phyloP scores from a whole-genome alignment of 2,113 vertebrate genomes.

The Oceanites oceanicus region DNA sequence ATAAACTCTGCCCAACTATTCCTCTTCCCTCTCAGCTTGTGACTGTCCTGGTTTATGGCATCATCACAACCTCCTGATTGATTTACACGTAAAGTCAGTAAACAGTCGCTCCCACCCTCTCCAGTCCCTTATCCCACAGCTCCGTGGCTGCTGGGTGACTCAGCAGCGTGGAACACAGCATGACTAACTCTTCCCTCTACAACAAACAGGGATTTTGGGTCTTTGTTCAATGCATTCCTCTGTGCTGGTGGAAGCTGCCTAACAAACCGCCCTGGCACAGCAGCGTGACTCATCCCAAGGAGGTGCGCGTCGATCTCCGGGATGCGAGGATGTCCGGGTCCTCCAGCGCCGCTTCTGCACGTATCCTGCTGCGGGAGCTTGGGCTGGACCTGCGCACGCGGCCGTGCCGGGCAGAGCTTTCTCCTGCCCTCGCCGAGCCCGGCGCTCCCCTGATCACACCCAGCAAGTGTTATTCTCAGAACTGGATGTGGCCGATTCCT shows the following conservation, averaged over 20 bases:
- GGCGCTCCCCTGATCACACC: background rate
- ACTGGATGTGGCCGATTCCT: background rate
- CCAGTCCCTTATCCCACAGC: background rate
- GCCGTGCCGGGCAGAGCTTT: background rate
- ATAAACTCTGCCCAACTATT: background rate
- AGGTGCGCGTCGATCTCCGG: background rate
- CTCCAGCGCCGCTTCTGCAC: background rate
- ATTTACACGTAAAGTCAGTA: background rate
- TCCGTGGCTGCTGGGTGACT: background rate
- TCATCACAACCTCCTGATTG: background rate
- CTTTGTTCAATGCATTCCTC: background rate
- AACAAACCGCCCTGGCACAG: background rate
- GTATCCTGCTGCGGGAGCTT: background rate
- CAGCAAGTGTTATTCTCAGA: background rate
- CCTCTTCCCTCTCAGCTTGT: background rate
- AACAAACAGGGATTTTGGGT: background rate
- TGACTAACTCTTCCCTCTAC: conserved; percentile 44
- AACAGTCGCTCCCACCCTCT: background rate
- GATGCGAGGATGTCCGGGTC: background rate
- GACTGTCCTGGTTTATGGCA: background rate
- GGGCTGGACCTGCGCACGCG: rapidly evolving
- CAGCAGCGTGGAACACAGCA: background rate
- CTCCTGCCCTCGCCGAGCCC: background rate
- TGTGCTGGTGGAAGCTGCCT: background rate
- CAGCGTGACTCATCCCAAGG: background rate